These are phyloP conservation scores for Ictidomys tridecemlineatus DNA, from an alignment of 2,113 vertebrate genomes.

Conservation along the genomic window DNA sequence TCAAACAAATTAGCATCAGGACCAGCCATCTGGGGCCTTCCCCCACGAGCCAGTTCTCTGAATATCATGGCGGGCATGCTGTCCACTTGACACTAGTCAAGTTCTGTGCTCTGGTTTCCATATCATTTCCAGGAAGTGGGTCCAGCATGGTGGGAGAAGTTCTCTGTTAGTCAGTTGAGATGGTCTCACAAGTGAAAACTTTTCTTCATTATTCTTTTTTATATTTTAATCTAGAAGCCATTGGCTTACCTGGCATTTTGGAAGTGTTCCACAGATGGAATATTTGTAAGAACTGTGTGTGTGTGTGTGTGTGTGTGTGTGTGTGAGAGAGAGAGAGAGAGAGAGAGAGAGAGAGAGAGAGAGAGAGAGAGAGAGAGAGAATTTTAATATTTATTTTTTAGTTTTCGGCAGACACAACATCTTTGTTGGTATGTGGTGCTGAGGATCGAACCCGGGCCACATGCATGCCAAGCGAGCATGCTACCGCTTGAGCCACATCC, in stretches of 20 bases:
- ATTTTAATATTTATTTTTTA: too few species aligned
- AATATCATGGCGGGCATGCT: fast-evolving
- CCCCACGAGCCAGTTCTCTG: background rate
- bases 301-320: too few species aligned
- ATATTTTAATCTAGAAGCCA: background rate
- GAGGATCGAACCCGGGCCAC: too few species aligned
- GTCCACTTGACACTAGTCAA: background rate
- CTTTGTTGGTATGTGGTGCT: too few species aligned
- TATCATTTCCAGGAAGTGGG: background rate
- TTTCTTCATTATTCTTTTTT: background rate
- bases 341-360: too few species aligned
- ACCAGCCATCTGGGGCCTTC: background rate
- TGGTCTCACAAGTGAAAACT: background rate
- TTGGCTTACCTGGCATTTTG: background rate
- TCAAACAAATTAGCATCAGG: background rate
- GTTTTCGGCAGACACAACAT: too few species aligned
- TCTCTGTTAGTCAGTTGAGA: background rate
- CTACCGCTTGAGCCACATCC: too few species aligned
- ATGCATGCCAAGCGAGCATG: too few species aligned
- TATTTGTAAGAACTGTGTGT: background rate
- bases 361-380: too few species aligned
- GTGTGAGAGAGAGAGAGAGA: too few species aligned
- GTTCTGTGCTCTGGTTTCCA: background rate
- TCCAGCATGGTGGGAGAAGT: background rate
- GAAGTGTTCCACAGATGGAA: constrained; percentile 28